Base-by-base conservation (phyloP, 2,797 vertebrate genomes). In the Rhabdophis nuchalis region DNA sequence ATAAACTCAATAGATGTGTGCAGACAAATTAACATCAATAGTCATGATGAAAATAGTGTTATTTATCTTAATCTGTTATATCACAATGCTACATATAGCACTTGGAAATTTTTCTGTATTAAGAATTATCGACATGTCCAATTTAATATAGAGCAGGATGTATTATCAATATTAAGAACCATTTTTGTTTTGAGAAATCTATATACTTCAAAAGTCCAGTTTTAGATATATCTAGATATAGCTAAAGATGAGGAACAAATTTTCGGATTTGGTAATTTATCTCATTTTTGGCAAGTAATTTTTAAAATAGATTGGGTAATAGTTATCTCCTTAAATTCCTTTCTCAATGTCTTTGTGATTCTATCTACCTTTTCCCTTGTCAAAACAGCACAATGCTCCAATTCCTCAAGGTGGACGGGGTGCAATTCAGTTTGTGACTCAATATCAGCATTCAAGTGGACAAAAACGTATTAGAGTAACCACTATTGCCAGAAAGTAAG, bases 401-500 rank as follows among this genome's bases (percentile, higher is more conserved):
- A 99, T 99, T 96, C 99, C 98, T 96, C 99, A 99, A 97, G 99
- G 99, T 85, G 99, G 99, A 41, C 98, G 99, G 1, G 99, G 99
- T 88, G 98, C 99, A 1, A 97, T 99, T 90, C 99, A 99, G 95
- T 99, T 98, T 57, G 99, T 99, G 93, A 99, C 98, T 60, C 99
- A 99, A 96, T 99, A 99, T 96, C 99, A 99, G 90, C 99, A 99
- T 97, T 98, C 99, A 14, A 99, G 98, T 57, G 99, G 99, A 86
- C 98, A 99, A 98, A 98, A 98, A 94, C 98, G 99, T 61, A 99
- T 99, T 95, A 94, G 98, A 91, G 99, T 99, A 91, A 98, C 98
- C 89, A 99, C 99, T 54, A 98, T 98, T 3, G 98, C 99, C 95
- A 98, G 99, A 93, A 99, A 99, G 99, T 99, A 97, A 90, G 98